Conservation (phyloP, 2,797 vertebrate genomes). For the Glossophaga mutica region DNA sequence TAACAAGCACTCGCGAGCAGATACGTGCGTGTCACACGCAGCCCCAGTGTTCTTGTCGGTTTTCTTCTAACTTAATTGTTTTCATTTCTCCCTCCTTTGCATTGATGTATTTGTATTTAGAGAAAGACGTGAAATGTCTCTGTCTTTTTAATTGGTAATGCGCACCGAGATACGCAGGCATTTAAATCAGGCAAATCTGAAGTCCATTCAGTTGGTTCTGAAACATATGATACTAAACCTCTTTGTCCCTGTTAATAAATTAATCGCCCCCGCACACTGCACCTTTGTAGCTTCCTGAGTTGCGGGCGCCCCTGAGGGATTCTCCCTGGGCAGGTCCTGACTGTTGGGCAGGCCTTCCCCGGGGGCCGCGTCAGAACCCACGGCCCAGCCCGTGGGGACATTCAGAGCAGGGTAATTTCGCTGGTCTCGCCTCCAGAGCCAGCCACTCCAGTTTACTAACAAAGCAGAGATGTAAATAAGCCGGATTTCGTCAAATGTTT, state of each 20-base stretch:
- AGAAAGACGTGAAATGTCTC: background rate
- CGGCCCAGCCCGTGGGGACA: slow-evolving; percentile 71
- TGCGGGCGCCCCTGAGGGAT: background rate
- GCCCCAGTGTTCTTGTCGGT: background rate
- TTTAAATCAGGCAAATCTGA: background rate
- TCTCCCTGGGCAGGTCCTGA: background rate
- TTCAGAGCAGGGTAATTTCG: slow-evolving; percentile 73
- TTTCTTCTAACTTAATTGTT: background rate
- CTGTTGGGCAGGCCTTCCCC: background rate
- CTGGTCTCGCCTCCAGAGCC: slow-evolving; percentile 70
- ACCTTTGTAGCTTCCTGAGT: background rate
- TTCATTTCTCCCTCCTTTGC: background rate
- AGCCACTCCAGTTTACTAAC: slow-evolving; percentile 79
- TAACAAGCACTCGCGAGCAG: background rate
- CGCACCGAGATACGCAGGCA: background rate
- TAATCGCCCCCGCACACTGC: slow-evolving; percentile 18
- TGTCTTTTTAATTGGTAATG: background rate
- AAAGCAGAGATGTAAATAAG: slow-evolving; percentile 86
- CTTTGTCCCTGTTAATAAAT: slow-evolving; percentile 57
- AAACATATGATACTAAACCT: slow-evolving; percentile 15
- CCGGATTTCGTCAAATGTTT: slow-evolving; percentile 59
- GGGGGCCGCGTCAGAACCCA: slow-evolving; percentile 47
- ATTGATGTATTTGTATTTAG: background rate
- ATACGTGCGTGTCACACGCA: background rate
- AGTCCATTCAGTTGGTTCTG: background rate